Percentiles rank a stretch among this genome's conserved stretches.
Conservation (phyloP, 2,113 vertebrate species). For the Grammomys dolichurus region DNA sequence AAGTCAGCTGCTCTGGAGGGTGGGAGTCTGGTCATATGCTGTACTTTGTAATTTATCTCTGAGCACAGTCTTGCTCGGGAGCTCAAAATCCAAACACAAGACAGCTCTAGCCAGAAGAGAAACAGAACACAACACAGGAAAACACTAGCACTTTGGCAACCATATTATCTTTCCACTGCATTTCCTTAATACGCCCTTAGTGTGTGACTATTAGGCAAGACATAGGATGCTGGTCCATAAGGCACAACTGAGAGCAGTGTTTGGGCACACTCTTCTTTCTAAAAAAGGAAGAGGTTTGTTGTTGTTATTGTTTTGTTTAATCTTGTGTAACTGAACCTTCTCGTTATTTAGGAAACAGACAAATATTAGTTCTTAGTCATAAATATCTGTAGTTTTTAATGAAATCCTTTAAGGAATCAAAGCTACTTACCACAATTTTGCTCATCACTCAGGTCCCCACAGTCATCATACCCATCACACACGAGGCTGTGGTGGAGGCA, state of each 20-base stretch:
- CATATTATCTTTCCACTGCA: not conserved
- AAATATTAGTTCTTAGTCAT: not conserved
- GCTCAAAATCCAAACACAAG: not conserved
- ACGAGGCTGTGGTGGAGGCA: constrained; percentile 91
- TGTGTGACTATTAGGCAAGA: not conserved
- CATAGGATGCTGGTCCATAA: not conserved
- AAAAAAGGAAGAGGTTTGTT: not conserved
- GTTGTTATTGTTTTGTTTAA: not conserved
- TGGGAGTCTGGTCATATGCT: not conserved
- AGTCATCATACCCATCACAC: constrained; percentile 98
- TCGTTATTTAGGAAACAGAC: not conserved
- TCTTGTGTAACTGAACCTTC: not conserved
- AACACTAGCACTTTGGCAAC: not conserved
- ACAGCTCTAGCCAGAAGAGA: not conserved
- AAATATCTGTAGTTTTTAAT: not conserved
- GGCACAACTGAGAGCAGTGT: not conserved
- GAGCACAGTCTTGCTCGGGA: not conserved
- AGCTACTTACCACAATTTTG: constrained; percentile 92
- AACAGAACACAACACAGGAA: not conserved
- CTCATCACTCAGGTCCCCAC: constrained; percentile 97
- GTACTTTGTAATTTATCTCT: not conserved
- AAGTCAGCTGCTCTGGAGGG: not conserved
- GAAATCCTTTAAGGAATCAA: not conserved
- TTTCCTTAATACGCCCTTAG: not conserved
- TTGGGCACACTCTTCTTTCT: not conserved